These are phyloP conservation scores for Chiloscyllium punctatum DNA, from an alignment of 2,797 vertebrate genomes.

Conservation along the genomic window DNA sequence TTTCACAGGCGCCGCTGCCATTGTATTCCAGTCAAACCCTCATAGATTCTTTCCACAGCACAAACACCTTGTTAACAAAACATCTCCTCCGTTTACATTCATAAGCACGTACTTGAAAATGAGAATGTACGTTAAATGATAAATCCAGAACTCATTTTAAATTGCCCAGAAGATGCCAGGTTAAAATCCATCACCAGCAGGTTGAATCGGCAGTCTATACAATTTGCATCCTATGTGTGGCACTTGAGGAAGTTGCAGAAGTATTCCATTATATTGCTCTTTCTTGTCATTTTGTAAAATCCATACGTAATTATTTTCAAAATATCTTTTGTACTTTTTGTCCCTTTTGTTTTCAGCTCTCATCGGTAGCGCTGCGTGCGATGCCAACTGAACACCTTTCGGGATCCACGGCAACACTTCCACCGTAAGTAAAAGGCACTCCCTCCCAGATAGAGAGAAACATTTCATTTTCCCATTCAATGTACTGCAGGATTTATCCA, in stretches of 20 bases:
- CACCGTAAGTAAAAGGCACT: constrained; percentile 63
- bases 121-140: constrained; percentile 30
- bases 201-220: constrained; percentile 25
- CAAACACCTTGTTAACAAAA: constrained; percentile 13
- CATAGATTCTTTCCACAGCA: constrained; percentile 34
- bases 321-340: constrained; percentile 44
- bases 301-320: constrained; percentile 36
- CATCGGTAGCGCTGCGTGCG: constrained; percentile 76
- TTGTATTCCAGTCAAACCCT: constrained; percentile 34
- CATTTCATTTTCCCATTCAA: constrained; percentile 35
- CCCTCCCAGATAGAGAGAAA: constrained; percentile 47
- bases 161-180: constrained; percentile 36
- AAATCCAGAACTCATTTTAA: constrained; percentile 24
- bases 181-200: constrained; percentile 37
- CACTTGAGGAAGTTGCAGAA: constrained; percentile 36
- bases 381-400: constrained; percentile 76
- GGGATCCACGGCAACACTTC: constrained; percentile 68
- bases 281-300: constrained; percentile 33
- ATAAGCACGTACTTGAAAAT: constrained; percentile 29
- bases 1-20: constrained; percentile 35
- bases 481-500: constrained; percentile 40
- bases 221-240: constrained; percentile 14
- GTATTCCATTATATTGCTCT: constrained; percentile 26
- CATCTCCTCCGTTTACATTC: constrained; percentile 23
- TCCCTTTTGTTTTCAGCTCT: constrained; percentile 74